These are phyloP conservation scores for Meiosimyza decipiens DNA, from an alignment of 2,888 invertebrate species.

Conservation along the genomic window DNA sequence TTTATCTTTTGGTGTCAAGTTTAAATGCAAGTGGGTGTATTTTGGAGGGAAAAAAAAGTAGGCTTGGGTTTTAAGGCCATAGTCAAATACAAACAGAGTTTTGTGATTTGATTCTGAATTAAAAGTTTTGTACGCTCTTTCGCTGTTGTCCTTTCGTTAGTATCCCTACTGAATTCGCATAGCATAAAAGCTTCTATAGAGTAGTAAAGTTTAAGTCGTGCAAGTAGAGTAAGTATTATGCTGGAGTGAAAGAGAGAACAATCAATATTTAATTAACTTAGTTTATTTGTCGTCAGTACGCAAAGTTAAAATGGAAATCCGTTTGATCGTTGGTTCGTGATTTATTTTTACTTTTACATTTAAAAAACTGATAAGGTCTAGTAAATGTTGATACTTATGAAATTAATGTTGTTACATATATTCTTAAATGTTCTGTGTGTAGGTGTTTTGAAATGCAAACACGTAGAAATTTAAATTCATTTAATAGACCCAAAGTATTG, in stretches of 20 bases:
- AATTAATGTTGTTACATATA: neutral
- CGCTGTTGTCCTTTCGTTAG: neutral
- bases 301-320: neutral
- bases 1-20: conserved; percentile 7
- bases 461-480: too few relatives aligned
- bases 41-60: too few relatives aligned
- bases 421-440: too few relatives aligned
- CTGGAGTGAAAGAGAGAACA: too few relatives aligned
- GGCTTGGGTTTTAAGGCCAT: conserved; percentile 5
- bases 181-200: too few relatives aligned
- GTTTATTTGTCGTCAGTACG: conserved; percentile 14
- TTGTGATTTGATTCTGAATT: conserved; percentile 60
- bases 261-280: conserved; percentile 24
- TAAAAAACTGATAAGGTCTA: too few relatives aligned
- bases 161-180: neutral
- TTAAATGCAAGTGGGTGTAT: neutral
- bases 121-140: conserved; percentile 48
- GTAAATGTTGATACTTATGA: conserved; percentile 4
- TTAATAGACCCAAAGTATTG: too few relatives aligned
- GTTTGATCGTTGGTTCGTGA: too few relatives aligned
- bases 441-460: too few relatives aligned
- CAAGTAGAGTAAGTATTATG: too few relatives aligned
- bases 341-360: too few relatives aligned
- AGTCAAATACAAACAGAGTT: conserved; percentile 51
- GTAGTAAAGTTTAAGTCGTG: too few relatives aligned